These are phyloP conservation scores for Aphidius colemani DNA, from an alignment of 2,888 invertebrate species.

Conservation along the genomic window DNA sequence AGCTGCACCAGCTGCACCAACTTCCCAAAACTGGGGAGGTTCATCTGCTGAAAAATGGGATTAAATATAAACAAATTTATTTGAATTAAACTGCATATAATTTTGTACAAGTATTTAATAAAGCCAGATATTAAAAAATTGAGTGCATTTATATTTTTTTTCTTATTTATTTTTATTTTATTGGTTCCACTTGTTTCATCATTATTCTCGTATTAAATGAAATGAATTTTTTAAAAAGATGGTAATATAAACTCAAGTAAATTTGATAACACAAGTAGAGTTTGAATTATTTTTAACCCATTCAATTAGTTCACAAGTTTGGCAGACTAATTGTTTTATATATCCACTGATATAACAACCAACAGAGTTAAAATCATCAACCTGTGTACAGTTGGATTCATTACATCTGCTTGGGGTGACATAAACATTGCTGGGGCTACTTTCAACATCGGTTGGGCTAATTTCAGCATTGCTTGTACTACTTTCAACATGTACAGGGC, in stretches of 20 bases:
- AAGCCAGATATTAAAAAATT: constrained; percentile 21
- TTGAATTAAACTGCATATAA: constrained; percentile 28
- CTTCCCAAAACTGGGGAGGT: constrained; percentile 67
- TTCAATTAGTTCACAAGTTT: constrained; percentile 26
- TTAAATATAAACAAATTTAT: constrained; percentile 38
- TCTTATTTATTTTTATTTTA: not conserved
- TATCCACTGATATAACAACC: constrained; percentile 1
- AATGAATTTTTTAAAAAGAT: no score
- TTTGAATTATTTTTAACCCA: no score
- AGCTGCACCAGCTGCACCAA: constrained; percentile 40
- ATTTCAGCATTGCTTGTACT: no score
- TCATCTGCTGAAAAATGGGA: constrained; percentile 62
- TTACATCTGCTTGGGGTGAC: no score
- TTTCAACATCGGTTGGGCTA: no score
- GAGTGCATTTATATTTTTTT: constrained; percentile 22
- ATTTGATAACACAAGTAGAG: no score
- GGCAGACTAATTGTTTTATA: constrained; percentile 39
- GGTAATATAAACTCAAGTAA: no score
- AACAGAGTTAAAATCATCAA: not conserved
- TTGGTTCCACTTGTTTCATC: no score
- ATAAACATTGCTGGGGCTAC: no score
- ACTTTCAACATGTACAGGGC: no score
- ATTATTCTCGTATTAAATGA: no score
- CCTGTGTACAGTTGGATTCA: no score
- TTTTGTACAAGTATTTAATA: constrained; percentile 46